A percentile compares a stretch with the other conserved stretches of the same genome.
phyloP scores from a whole-genome alignment of 1,140 invertebrate species.

The Lepidurus packardi region DNA sequence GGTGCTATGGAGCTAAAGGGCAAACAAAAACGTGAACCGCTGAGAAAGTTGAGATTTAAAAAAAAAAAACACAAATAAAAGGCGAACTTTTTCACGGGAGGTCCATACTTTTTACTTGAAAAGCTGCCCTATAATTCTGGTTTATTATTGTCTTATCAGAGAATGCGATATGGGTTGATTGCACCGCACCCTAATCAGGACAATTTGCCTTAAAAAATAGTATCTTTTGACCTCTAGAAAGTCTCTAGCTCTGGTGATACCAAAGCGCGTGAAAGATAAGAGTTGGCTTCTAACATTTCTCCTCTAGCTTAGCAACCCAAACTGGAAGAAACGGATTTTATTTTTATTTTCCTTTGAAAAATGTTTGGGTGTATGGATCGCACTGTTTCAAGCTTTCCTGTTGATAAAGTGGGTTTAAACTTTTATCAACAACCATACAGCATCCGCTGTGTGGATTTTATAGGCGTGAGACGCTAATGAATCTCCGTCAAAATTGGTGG shows the following conservation, averaged over 20 bases:
- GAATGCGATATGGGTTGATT: too few relatives aligned
- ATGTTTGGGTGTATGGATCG: neutral
- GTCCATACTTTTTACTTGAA: too few relatives aligned
- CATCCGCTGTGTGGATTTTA: neutral
- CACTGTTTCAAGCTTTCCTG: neutral
- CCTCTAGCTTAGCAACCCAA: constrained; percentile 4
- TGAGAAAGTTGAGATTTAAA: neutral
- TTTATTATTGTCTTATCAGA: too few relatives aligned
- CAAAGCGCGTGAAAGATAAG: neutral
- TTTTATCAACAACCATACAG: neutral
- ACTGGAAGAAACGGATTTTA: neutral
- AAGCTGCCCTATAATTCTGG: too few relatives aligned
- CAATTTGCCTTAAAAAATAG: neutral
- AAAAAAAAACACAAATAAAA: neutral
- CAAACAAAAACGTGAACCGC: neutral
- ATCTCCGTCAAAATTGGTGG: neutral
- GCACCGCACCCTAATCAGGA: neutral
- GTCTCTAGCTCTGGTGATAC: neutral
- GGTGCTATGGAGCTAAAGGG: neutral
- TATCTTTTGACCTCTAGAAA: constrained; percentile 4
- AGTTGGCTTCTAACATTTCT: neutral
- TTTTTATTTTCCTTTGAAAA: neutral
- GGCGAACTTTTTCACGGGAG: too few relatives aligned
- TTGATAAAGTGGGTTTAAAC: neutral
- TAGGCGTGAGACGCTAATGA: neutral